Base-by-base conservation (phyloP, 2,797 vertebrate genomes). In the Acanthopagrus latus region DNA sequence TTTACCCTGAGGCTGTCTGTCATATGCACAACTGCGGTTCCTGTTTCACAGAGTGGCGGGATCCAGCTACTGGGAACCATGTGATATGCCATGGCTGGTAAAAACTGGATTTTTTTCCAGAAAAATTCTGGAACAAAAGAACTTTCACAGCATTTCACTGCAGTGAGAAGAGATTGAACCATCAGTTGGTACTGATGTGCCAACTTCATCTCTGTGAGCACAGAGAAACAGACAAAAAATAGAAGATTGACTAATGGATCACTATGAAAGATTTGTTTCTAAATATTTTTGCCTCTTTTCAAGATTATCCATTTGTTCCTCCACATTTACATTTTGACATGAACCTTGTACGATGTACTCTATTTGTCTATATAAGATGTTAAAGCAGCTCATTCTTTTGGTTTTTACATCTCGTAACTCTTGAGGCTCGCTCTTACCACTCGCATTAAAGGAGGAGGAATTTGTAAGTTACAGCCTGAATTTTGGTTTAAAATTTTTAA, bases 31-130 rank as follows among this genome's bases (percentile, higher is more conserved):
- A 77, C 64, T 93, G 90, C 20, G 90, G 85, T 56, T 91, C 89
- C 72, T 93, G 92, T 81, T 91, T 89, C 71, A 89, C 75, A 43
- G 90, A 91, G 83, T 92, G 91, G 89, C 68, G 67, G 47, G 85
- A 91, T 63, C 48, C 76, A 56, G 48, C 57, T 8, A 89, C 86
- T 14, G 88, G 86, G 54, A 77, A 75, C 69, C 80, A 85, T 60
- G 72, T 89, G 23, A 88, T 88, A 57, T 91, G 91, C 60, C 76
- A 84, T 64, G 83, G 76, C 69, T 91, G 89, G 88, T 90, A 69
- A 86, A 87, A 48, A 21, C 46, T 41, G 13, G 54, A 80, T 23
- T 16, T 3, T 44, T 44, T 47, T 60, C 55, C n/a, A 21, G 38
- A 48, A 77, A 59, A 68, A 50, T n/a, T 5, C 46, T 65, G 7